These are phyloP conservation scores for Antedon bifida DNA, from an alignment of 35 echinoderm and acorn worm species.

Conservation along the genomic window DNA sequence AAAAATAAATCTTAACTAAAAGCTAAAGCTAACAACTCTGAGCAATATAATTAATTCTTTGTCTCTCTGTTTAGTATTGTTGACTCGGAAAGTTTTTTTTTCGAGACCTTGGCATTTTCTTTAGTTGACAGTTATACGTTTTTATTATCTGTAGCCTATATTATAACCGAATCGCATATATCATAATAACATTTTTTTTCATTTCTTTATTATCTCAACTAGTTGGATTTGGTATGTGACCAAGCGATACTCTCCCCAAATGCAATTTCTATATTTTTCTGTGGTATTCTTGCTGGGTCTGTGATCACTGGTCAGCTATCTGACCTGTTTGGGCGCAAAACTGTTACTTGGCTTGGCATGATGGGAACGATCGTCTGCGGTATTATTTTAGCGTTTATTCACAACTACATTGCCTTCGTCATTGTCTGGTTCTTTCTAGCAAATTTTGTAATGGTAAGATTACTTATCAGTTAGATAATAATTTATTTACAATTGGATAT, in stretches of 20 bases:
- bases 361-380: constrained; percentile 33
- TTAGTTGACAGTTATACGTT: too few species aligned
- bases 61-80: too few species aligned
- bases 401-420: constrained; percentile 56
- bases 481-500: too few species aligned
- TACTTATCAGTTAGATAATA: too few species aligned
- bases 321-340: constrained; percentile 67
- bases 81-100: too few species aligned
- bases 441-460: constrained; percentile 62
- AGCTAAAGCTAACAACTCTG: too few species aligned
- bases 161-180: too few species aligned
- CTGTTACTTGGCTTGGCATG: constrained; percentile 25
- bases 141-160: too few species aligned
- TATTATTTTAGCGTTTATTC: constrained; percentile 27
- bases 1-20: too few species aligned
- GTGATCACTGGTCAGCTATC: constrained; percentile 65
- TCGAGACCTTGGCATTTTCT: too few species aligned
- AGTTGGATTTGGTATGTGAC: constrained; percentile 72
- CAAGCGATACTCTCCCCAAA: constrained; percentile 18
- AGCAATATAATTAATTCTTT: too few species aligned
- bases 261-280: constrained; percentile 59
- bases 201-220: not conserved
- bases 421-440: constrained; percentile 64
- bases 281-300: constrained; percentile 57
- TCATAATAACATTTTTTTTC: not conserved